phyloP scores from a whole-genome alignment of 53 echinoderm and acorn worm genomes.

The Paracentrotus lividus region DNA sequence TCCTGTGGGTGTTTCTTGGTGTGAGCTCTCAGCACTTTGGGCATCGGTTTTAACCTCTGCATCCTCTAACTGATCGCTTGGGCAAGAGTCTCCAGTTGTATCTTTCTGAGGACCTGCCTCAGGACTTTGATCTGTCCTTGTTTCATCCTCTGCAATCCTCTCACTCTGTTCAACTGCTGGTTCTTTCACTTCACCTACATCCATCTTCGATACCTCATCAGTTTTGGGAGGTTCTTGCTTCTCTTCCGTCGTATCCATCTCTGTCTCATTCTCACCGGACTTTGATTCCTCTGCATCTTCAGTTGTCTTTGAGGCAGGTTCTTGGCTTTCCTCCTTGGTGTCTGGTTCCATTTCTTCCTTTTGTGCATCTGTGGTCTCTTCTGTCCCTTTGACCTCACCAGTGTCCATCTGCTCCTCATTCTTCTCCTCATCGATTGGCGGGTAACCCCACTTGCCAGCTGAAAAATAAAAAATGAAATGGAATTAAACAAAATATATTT shows the following conservation, averaged over 20 bases:
- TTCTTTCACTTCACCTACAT: not conserved
- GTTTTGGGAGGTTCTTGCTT: not conserved
- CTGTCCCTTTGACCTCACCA: not conserved
- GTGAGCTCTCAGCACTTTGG: not conserved
- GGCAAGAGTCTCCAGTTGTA: not conserved
- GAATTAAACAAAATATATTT: not conserved
- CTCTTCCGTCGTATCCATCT: slow-evolving; percentile 29
- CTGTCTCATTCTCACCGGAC: not conserved
- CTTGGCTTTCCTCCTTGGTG: slow-evolving; percentile 7
- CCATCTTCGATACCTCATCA: slow-evolving; percentile 32
- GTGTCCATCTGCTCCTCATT: slow-evolving; percentile 32
- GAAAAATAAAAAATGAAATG: not conserved
- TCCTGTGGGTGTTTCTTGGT: not conserved
- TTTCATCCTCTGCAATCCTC: not conserved
- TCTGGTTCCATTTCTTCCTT: not conserved
- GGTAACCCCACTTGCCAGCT: slow-evolving; percentile 57
- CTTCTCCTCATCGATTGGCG: slow-evolving; percentile 1
- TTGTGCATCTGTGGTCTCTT: not conserved
- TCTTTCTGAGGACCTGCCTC: not conserved
- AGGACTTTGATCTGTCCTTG: not conserved
- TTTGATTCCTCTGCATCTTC: not conserved
- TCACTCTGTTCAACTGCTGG: slow-evolving; percentile 12
- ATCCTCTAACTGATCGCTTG: not conserved
- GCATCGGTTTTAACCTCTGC: not conserved
- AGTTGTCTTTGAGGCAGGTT: not conserved